phyloP scores from a whole-genome alignment of 2,113 vertebrate species.

The Dolichallabes microphthalmus region DNA sequence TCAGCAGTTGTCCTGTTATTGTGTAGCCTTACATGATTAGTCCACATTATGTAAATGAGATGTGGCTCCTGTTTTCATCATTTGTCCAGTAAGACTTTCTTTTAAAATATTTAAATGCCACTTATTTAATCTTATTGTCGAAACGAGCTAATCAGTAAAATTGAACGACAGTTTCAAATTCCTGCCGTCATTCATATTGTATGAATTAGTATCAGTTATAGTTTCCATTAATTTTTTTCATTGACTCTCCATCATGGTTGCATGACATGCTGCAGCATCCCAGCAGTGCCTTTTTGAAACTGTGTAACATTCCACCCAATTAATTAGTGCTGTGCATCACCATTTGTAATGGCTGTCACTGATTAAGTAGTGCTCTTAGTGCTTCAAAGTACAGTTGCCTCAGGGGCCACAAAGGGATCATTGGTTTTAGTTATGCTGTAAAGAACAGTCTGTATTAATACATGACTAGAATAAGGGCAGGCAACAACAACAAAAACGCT shows the following conservation, averaged over 20 bases:
- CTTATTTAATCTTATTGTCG: background rate
- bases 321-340: background rate
- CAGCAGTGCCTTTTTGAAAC: background rate
- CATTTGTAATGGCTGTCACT: background rate
- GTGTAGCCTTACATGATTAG: background rate
- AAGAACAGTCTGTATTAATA: slow-evolving; percentile 6
- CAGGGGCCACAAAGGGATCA: background rate
- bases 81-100: background rate
- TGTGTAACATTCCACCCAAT: background rate
- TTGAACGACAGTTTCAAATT: background rate
- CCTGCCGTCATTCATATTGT: background rate
- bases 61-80: background rate
- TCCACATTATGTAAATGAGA: too few relatives aligned
- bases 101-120: background rate
- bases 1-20: background rate
- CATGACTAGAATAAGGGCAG: background rate
- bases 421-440: background rate
- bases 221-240: background rate
- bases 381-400: background rate
- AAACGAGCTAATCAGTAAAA: background rate
- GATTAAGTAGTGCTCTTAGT: background rate
- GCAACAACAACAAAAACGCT: background rate
- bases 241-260: background rate
- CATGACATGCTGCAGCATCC: background rate
- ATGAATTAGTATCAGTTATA: background rate